Percentiles rank a stretch among this genome's conserved stretches.
Evolutionary conservation across 2,113 vertebrate genomes (phyloP).

Genomic region (Podocnemis expansa): DNA sequence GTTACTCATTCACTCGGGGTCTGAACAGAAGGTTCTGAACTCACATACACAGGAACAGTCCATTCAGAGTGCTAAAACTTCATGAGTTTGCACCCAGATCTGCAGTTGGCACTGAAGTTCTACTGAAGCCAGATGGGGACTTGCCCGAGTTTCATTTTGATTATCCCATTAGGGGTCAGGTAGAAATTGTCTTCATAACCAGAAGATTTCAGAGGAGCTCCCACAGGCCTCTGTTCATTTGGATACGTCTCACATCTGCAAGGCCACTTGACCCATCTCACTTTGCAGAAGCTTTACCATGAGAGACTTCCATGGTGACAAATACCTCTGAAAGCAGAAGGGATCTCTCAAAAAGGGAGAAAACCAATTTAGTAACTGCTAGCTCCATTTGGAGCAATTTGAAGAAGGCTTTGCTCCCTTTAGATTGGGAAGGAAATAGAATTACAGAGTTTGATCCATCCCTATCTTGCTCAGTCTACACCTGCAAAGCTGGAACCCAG

Average conservation of each 20-base stretch:
- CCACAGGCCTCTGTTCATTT: neutral
- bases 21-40: neutral
- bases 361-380: neutral
- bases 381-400: neutral
- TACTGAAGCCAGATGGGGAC: neutral
- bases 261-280: rapidly evolving
- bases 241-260: neutral
- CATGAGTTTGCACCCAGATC: neutral
- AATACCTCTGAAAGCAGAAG: neutral
- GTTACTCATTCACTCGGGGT: neutral
- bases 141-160: neutral
- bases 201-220: neutral
- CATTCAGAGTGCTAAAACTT: neutral
- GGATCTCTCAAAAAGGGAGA: neutral
- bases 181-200: neutral
- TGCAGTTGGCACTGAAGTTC: neutral
- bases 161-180: rapidly evolving
- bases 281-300: neutral
- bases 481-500: neutral
- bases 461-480: neutral
- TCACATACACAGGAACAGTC: neutral
- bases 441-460: neutral
- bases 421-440: neutral
- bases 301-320: neutral
- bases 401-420: neutral